Evolutionary conservation across 2,888 invertebrate genomes (phyloP).

Genomic region (Cremastinae sp.): DNA sequence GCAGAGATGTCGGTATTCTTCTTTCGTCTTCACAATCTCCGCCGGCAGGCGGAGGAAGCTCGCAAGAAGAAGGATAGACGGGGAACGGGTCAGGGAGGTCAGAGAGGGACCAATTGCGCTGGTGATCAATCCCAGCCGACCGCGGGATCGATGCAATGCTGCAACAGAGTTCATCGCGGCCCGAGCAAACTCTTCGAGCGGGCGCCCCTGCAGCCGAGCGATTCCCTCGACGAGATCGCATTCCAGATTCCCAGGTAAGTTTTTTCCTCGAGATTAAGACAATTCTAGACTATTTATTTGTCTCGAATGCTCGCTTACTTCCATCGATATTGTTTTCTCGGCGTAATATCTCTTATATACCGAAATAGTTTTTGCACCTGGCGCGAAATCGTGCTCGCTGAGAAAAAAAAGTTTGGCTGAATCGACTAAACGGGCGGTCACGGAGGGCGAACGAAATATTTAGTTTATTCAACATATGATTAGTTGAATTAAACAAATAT

Average conservation of each 20-base stretch:
- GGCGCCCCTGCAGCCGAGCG: slow-evolving; percentile 91
- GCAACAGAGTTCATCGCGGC: slow-evolving; percentile 83
- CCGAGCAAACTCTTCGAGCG: slow-evolving; percentile 92
- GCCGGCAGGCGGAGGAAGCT: slow-evolving; percentile 90
- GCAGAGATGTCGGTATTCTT: slow-evolving; percentile 96
- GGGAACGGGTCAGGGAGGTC: slow-evolving; percentile 73
- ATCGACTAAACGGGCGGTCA: no score
- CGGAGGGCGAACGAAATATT: no score
- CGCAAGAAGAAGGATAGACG: slow-evolving; percentile 83
- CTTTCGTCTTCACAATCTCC: slow-evolving; percentile 95
- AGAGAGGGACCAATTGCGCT: slow-evolving; percentile 75
- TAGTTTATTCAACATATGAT: no score
- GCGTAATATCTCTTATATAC: no score
- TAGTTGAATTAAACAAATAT: no score
- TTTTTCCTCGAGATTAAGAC: neutral
- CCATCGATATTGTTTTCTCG: no score
- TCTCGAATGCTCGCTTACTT: neutral
- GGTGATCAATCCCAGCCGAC: slow-evolving; percentile 78
- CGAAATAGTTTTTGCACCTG: no score
- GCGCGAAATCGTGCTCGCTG: no score
- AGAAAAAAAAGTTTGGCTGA: no score
- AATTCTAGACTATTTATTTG: neutral
- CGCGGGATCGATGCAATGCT: slow-evolving; percentile 79
- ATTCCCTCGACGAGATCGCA: slow-evolving; percentile 95
- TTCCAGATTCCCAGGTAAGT: slow-evolving; percentile 94